Base-by-base conservation (phyloP, 30 jellyfish, hydroid and myxozoan species). In the Pseudorhiza aurosa region DNA sequence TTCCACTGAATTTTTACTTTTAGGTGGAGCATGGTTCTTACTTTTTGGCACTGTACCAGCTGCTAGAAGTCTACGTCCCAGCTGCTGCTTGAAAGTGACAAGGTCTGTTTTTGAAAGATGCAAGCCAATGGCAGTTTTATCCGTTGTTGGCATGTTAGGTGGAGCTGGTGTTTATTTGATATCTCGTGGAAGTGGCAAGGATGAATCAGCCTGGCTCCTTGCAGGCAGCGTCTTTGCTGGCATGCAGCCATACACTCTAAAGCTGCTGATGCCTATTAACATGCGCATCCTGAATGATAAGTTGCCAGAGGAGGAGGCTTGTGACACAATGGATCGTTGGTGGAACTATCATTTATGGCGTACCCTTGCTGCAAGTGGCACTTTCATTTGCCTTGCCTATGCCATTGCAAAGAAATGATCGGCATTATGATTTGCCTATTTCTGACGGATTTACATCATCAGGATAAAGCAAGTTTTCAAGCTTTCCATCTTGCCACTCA, bases 1-100 rank as follows among this genome's bases (percentile, higher is more conserved):
- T 60, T n/a, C n/a, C n/a, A n/a, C n/a, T n/a, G n/a, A n/a, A n/a
- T 70, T 70, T 15, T 2, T 8, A 31, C 56, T 6, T 70, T 33
- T 24, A 80, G 91, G 91, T 28, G 91, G 85, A 7, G 84, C 81
- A n/a, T 80, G 84, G 72, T 80, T 80, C 49, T 19, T 49, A 47
- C 68, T 57, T 15, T 80, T 55, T 80, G 91, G 78, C 12, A 35
- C 84, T 6, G 60, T 65, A 19, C 91, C 91, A 44, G 51, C 77
- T 1, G 91, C 91, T 0, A 80, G 77, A 42, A 80, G 91, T 31
- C 59, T 80, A 25, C 65, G 30, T 24, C 67, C 84, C 18, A 80
- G 91, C 84, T 80, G 91, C 47, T 57, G 80, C 28, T 58, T 80
- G 9, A 80, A 80, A 53, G 91, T 80, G 43, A 32, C 68, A 42